phyloP scores from a whole-genome alignment of 2,113 vertebrate species.

The Terrapene triunguis region DNA sequence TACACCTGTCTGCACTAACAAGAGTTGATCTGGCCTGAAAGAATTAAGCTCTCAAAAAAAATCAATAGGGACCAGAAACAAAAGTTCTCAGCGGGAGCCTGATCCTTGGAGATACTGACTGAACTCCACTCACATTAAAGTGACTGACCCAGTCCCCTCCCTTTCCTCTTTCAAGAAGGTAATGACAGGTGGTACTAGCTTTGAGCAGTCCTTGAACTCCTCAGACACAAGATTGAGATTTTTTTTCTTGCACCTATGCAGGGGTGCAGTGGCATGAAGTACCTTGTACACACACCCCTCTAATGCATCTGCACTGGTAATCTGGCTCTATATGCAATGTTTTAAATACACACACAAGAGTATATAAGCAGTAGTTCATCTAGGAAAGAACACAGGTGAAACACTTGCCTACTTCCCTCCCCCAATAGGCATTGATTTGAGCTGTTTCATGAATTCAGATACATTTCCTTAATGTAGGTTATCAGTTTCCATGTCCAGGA shows the following conservation, averaged over 20 bases:
- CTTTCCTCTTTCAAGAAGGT: background rate
- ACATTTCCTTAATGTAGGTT: background rate
- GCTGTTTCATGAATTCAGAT: background rate
- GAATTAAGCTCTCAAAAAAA: background rate
- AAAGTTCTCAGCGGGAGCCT: background rate
- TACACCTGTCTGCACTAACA: background rate
- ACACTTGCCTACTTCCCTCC: background rate
- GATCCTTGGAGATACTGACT: background rate
- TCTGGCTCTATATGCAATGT: background rate
- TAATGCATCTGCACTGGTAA: background rate
- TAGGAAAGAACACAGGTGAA: background rate
- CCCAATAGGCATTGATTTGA: background rate
- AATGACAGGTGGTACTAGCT: background rate
- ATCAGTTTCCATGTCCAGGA: background rate
- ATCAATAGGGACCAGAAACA: background rate
- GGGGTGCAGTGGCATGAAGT: background rate
- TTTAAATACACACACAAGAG: background rate
- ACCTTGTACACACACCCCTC: background rate
- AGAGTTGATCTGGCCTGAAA: background rate
- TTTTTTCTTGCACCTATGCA: background rate
- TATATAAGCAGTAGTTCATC: background rate
- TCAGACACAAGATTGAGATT: background rate
- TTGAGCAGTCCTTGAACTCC: background rate
- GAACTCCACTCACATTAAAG: background rate
- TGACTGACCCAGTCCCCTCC: background rate